phyloP scores from a whole-genome alignment of 2,888 invertebrate genomes.

The Kryphioiulus occultus region DNA sequence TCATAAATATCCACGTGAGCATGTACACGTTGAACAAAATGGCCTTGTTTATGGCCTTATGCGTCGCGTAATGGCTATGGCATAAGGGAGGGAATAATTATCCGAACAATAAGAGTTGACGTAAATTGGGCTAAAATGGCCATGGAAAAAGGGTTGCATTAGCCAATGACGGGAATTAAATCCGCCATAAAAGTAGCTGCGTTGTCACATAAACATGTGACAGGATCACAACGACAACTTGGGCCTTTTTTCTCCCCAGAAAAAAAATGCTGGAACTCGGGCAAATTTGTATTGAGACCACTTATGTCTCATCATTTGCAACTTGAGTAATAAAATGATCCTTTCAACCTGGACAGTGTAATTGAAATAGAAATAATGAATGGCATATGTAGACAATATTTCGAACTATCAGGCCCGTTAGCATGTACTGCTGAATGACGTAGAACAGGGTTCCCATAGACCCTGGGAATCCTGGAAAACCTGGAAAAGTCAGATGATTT shows the following conservation, averaged over 20 bases:
- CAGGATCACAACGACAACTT: background rate
- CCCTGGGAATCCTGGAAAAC: too few relatives aligned
- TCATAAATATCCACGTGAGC: slow-evolving; percentile 39
- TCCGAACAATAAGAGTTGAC: slow-evolving; percentile 39
- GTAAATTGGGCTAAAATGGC: slow-evolving; percentile 39
- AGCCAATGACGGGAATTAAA: slow-evolving; percentile 39
- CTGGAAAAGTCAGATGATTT: too few relatives aligned
- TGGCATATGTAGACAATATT: too few relatives aligned
- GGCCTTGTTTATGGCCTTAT: slow-evolving; percentile 36
- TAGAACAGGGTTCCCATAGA: too few relatives aligned
- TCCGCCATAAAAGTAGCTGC: slow-evolving; percentile 9
- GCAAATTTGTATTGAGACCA: background rate
- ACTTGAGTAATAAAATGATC: too few relatives aligned
- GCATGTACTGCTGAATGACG: too few relatives aligned
- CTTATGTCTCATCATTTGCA: too few relatives aligned
- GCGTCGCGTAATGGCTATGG: slow-evolving; percentile 32
- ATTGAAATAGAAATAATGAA: too few relatives aligned
- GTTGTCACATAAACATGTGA: background rate
- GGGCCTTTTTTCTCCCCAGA: background rate
- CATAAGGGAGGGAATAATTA: slow-evolving; percentile 39
- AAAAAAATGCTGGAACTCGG: background rate
- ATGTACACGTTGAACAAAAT: slow-evolving; percentile 36
- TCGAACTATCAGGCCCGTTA: too few relatives aligned
- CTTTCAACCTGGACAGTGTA: too few relatives aligned
- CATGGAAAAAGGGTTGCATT: slow-evolving; percentile 36